These are phyloP conservation scores for Tapirus indicus DNA, from an alignment of 2,797 vertebrate genomes.

Conservation along the genomic window DNA sequence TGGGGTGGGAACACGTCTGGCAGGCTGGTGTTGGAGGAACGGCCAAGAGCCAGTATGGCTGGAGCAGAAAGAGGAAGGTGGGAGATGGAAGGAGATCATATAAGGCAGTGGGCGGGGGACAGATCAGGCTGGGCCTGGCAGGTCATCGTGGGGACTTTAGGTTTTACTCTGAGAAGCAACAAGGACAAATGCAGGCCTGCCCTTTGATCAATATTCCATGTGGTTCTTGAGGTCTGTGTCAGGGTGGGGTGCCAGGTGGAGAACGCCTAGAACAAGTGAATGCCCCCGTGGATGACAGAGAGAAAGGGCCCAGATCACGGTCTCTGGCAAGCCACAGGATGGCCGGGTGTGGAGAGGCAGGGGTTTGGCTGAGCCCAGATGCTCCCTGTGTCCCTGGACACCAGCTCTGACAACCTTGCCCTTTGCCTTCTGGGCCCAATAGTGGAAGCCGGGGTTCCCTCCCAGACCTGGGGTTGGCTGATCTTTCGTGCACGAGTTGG, in stretches of 20 bases:
- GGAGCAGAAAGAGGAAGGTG: background rate
- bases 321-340: background rate
- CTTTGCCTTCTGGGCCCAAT: background rate
- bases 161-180: background rate
- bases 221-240: background rate
- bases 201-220: background rate
- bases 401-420: background rate
- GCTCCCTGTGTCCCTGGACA: background rate
- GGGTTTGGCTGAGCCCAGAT: background rate
- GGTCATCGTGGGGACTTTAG: background rate
- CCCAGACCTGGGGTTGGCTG: background rate
- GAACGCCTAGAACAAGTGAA: background rate
- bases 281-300: background rate
- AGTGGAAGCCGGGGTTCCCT: background rate
- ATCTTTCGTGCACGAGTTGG: background rate
- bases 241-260: background rate
- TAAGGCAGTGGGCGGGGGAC: too few relatives aligned
- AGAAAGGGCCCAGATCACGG: background rate
- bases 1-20: background rate
- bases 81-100: background rate
- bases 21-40: background rate
- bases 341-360: background rate
- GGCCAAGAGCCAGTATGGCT: background rate
- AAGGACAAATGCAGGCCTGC: background rate
- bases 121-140: background rate